Conservation (phyloP, 2,113 vertebrate genomes). For the Lepisosteus oculatus region DNA sequence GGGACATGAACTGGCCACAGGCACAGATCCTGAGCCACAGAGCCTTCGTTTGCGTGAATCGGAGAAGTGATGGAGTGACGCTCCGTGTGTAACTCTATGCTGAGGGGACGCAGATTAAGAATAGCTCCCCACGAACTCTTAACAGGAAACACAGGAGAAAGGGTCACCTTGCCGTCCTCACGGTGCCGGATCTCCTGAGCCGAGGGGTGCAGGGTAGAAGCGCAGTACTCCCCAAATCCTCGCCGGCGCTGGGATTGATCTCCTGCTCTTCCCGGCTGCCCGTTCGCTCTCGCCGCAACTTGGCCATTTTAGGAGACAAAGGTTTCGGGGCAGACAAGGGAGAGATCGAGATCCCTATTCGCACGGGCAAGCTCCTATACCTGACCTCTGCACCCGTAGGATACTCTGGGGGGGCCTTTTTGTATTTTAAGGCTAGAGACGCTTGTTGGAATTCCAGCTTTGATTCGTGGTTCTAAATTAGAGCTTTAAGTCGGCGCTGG, state of each 20-base stretch:
- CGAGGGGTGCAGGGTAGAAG: slow-evolving; percentile 22
- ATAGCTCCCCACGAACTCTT: slow-evolving; percentile 63
- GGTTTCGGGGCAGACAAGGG: too few species aligned
- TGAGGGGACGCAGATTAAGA: slow-evolving; percentile 61
- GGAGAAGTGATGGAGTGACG: slow-evolving; percentile 61
- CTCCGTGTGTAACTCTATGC: slow-evolving; percentile 51
- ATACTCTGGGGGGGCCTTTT: too few species aligned
- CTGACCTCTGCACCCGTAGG: too few species aligned
- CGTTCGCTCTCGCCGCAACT: too few species aligned
- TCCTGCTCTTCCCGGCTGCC: neutral
- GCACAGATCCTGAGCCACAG: too few species aligned
- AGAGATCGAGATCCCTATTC: too few species aligned
- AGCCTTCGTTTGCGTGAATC: slow-evolving; percentile 34
- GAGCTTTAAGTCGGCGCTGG: neutral
- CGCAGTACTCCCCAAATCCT: slow-evolving; percentile 15
- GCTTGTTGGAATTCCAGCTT: neutral
- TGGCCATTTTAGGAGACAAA: too few species aligned
- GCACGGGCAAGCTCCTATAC: too few species aligned
- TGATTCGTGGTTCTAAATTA: neutral
- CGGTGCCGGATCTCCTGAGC: slow-evolving; percentile 36
- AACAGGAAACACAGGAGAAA: slow-evolving; percentile 59
- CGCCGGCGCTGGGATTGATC: neutral
- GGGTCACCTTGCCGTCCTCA: slow-evolving; percentile 67
- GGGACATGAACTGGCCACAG: too few species aligned
- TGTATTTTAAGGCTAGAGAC: neutral